Conservation (phyloP, 2,113 vertebrate genomes). For the Syngnathus typhle region DNA sequence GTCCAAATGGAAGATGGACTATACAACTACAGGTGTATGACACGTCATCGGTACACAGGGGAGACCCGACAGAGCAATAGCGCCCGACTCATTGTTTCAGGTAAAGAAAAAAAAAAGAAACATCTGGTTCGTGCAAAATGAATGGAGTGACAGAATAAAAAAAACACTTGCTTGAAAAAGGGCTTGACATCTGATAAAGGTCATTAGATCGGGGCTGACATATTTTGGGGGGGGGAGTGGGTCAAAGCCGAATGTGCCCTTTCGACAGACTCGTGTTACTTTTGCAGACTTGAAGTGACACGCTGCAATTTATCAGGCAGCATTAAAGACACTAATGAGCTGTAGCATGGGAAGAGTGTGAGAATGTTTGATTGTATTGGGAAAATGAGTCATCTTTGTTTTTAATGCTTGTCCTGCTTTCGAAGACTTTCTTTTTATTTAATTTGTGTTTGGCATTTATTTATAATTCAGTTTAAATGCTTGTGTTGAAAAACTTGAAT, state of each 20-base stretch:
- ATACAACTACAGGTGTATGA: conserved; percentile 98
- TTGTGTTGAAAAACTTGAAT: too few relatives aligned
- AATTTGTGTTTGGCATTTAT: not conserved
- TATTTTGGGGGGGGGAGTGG: not conserved
- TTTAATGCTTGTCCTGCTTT: not conserved
- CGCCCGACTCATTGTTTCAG: conserved; percentile 94
- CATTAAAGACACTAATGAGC: not conserved
- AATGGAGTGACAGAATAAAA: conserved; percentile 36
- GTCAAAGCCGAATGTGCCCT: conserved; percentile 8
- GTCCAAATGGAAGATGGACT: conserved; percentile 98
- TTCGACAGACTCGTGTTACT: not conserved
- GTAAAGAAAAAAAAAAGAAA: conserved; percentile 55
- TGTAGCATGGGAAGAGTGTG: not conserved
- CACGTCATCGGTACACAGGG: conserved; percentile 93
- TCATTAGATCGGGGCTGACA: conserved; percentile 24
- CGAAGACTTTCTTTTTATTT: not conserved
- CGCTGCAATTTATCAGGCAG: not conserved
- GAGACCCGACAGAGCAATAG: conserved; percentile 98
- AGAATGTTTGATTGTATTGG: not conserved
- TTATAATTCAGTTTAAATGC: too few relatives aligned
- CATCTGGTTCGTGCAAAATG: conserved; percentile 5
- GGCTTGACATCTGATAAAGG: conserved; percentile 45
- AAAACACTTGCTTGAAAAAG: conserved; percentile 36
- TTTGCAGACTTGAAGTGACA: not conserved
- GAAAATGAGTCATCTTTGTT: not conserved